Evolutionary conservation across 2,797 vertebrate genomes (phyloP), one percentile per base, ranked within the genome.

Genomic region (Gymnodraco acuticeps): DNA sequence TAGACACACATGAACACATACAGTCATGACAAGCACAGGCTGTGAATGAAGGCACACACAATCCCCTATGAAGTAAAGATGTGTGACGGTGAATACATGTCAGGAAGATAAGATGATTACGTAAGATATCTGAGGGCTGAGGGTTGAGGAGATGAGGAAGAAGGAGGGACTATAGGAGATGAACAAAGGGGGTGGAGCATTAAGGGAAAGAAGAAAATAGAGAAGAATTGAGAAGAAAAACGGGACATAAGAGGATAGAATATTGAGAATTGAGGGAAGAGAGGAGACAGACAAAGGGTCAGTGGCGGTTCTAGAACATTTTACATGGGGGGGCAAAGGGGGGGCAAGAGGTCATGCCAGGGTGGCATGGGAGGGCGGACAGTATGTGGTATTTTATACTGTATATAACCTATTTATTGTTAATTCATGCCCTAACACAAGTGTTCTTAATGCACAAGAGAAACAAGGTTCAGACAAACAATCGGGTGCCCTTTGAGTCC

Each of bases 81-180:
- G 82, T 41, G 51, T 76, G 71, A 64, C 55, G 73, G 70, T 56
- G 50, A 78, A 65, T 48, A 81, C 73, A 81, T 83, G 89, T 82
- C 85, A 69, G 55, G 46, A 70, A 70, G 83, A 88, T 83, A 80
- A 82, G 60, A 51, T 51, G 77, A 87, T 91, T 91, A 91, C 66
- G 74, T 90, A 90, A 92, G 69, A 50, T 45, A 70, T 69, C 71
- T 42, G 3, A 20, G 27, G 62, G 69, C 19, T 50, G 56, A 52
- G 16, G 73, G 75, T 1, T 50, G 73, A 87, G 63, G 59, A 53
- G 41, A 50, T 7, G 11, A 46, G 61, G 47, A 31, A 72, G 23
- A n/a, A 45, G 47, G 27, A 54, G 46, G 31, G 23, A 23, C 53
- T 2, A 8, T 4, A 62, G 33, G 60, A 59, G 60, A 69, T 43